Evolutionary conservation across 1,140 invertebrate genomes (phyloP), one percentile per base, ranked within the genome.

Genomic region (Saccostrea glomerata): DNA sequence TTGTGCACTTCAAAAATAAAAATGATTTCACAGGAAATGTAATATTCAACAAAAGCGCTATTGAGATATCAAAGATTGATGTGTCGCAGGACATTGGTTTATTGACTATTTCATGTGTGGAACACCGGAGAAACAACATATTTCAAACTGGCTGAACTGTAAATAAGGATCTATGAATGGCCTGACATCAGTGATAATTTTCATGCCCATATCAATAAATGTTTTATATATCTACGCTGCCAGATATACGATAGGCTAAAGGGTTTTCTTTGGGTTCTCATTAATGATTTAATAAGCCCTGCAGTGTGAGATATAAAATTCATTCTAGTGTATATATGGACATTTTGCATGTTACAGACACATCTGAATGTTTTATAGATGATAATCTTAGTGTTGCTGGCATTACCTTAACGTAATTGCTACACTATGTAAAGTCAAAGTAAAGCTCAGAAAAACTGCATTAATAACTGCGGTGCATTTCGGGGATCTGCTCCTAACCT

Each of bases 191-290:
- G 60, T 25, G 25, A 77, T 77, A 77, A 77, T 77, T 77, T 73
- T 77, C 30, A 77, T 77, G 30, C 23, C 70, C 70, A 77, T 77
- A 36, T 77, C 70, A 77, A 77, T 77, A 77, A 77, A 30, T 77
- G 70, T 77, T 77, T 77, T 30, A 77, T 77, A 30, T 15, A 15
- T 77, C 70, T 30, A 77, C 25, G 11, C 30, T 77, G 70, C 25
- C 5, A 30, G 70, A 36, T 9, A 13, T 25, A 30, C 23, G 25
- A 77, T 77, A 13, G 70, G 25, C 30, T 77, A 25, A 77, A 30
- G 25, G 25, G 13, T 77, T 36, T 77, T 77, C 15, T 77, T 30
- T 23, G 20, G 20, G 60, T 66, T 36, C 30, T 2, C 70, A 77
- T 77, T 77, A 77, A 77, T 77, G 25, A 77, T 66, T 66, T 66